These are phyloP conservation scores for Coelopa pilipes DNA, from an alignment of 2,888 invertebrate species.

Conservation along the genomic window DNA sequence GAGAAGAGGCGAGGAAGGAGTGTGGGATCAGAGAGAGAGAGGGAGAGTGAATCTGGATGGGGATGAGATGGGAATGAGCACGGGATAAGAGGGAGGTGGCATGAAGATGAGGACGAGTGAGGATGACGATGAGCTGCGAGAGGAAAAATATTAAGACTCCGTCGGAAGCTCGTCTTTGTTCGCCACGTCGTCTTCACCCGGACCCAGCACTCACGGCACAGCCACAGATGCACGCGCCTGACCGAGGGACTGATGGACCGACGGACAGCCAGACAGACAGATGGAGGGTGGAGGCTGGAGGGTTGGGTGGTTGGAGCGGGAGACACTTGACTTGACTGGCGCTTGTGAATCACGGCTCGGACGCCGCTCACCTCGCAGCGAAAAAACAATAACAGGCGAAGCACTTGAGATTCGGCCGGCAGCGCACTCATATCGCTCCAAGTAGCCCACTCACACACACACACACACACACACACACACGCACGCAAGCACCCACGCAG, in stretches of 20 bases:
- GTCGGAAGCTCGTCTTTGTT: constrained; percentile 18
- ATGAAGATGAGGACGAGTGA: too few species aligned
- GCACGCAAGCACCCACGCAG: not conserved
- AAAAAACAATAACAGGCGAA: constrained; percentile 14
- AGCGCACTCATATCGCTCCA: not conserved
- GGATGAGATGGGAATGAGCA: too few species aligned
- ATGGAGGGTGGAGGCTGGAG: too few species aligned
- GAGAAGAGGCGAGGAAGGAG: constrained; percentile 9
- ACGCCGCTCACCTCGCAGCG: constrained; percentile 9
- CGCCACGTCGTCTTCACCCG: constrained; percentile 10
- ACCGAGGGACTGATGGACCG: not conserved
- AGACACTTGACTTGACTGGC: constrained; percentile 19
- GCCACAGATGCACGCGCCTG: not conserved
- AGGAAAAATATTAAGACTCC: constrained; percentile 17
- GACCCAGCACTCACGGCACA: not conserved
- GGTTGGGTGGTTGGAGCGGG: too few species aligned
- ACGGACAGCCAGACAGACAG: not conserved
- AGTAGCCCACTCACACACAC: not conserved
- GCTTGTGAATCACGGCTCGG: constrained; percentile 21
- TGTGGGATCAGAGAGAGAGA: not conserved
- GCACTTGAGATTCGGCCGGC: not conserved
- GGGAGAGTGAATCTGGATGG: too few species aligned
- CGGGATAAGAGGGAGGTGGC: too few species aligned
- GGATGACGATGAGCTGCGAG: not conserved
- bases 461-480: not conserved